Percentiles rank a stretch among this genome's conserved stretches.
These are phyloP conservation scores for Peromyscus maniculatus DNA, from an alignment of 2,113 vertebrate species.

Conservation along the genomic window DNA sequence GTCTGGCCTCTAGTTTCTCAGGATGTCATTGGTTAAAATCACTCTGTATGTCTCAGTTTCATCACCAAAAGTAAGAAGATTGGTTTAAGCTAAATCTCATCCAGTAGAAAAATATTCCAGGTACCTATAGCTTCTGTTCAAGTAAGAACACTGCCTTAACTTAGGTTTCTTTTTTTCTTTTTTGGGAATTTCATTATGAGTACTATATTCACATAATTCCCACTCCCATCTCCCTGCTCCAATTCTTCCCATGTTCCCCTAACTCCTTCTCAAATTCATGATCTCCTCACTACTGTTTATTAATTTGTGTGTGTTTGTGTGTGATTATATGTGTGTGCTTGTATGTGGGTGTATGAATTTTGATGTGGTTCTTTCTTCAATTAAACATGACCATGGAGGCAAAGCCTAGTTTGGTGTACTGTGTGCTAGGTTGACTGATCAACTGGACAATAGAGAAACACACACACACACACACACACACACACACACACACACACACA, in stretches of 20 bases:
- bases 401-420: conserved; percentile 73
- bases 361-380: conserved; percentile 73
- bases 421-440: neutral
- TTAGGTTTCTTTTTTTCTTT: too few species aligned
- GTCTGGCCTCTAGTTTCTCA: neutral
- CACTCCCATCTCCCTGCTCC: too few species aligned
- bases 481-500: neutral
- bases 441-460: neutral
- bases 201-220: neutral
- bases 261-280: neutral
- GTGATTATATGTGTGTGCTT: neutral
- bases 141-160: neutral
- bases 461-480: neutral
- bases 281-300: neutral
- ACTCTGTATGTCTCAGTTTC: neutral
- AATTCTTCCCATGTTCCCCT: neutral
- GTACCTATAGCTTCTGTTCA: neutral
- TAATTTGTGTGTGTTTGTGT: neutral
- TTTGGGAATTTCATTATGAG: neutral
- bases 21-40: neutral
- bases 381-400: conserved; percentile 82
- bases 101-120: neutral
- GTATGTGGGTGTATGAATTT: neutral
- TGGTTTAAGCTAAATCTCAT: neutral
- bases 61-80: neutral